Conservation (phyloP, 2,113 vertebrate genomes). For the Nothoprocta perdicaria region DNA sequence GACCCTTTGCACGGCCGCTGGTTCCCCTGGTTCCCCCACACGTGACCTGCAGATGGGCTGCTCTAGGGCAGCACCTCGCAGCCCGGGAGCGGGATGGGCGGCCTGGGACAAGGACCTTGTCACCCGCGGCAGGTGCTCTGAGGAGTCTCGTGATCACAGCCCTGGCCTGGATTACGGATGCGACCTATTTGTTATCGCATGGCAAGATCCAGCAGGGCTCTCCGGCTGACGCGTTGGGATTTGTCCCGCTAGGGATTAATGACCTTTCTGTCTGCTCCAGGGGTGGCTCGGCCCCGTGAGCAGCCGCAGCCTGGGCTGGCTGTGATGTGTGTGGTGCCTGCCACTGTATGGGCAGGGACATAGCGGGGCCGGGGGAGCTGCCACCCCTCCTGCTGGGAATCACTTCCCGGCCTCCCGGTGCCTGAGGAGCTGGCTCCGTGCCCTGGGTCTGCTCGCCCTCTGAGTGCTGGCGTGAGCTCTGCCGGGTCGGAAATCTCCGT, state of each 20-base stretch:
- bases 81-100: background rate
- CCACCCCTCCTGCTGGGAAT: no score
- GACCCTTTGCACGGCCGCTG: background rate
- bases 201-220: background rate
- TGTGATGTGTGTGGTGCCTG: background rate
- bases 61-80: background rate
- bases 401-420: background rate
- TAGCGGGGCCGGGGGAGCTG: background rate
- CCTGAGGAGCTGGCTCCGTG: background rate
- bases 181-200: background rate
- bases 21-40: background rate
- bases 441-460: background rate
- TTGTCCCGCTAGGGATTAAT: background rate
- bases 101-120: background rate
- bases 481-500: background rate
- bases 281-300: background rate
- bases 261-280: background rate
- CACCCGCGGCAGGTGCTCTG: background rate
- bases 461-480: background rate
- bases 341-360: background rate
- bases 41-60: rapidly evolving
- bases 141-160: background rate
- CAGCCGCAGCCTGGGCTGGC: background rate
- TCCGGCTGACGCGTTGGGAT: background rate
- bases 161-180: rapidly evolving